Conservation (phyloP, 1,140 invertebrate species). For the Hydropsyche tenuis region DNA sequence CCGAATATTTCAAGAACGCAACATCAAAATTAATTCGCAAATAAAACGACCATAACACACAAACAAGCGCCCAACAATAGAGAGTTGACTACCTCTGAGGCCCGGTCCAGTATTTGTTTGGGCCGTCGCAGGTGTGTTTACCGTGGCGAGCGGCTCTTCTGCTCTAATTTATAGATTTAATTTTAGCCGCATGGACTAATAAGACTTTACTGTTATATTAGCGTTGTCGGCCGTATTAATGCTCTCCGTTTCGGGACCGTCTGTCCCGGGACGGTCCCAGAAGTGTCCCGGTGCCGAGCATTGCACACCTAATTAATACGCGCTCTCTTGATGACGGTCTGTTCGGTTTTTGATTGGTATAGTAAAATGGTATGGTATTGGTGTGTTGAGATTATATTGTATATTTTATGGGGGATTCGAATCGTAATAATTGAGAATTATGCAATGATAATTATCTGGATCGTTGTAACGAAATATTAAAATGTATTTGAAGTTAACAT, state of each 20-base stretch:
- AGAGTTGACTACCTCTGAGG: background rate
- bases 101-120: conserved; percentile 19
- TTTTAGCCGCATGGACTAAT: conserved; percentile 44
- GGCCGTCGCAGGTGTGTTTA: conserved; percentile 42
- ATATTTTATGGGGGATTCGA: no score
- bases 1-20: no score
- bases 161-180: conserved; percentile 49
- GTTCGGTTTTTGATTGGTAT: background rate
- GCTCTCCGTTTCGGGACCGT: background rate
- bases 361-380: no score
- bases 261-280: background rate
- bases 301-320: conserved; percentile 5
- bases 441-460: no score
- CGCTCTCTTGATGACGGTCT: background rate
- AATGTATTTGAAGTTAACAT: no score
- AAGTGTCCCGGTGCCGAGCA: background rate
- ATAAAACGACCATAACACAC: no score
- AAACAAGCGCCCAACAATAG: no score
- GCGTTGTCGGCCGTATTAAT: conserved; percentile 20
- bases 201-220: conserved; percentile 40
- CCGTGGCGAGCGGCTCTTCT: conserved; percentile 28
- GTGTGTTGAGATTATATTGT: no score
- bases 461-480: no score
- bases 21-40: no score
- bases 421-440: no score